A percentile compares a stretch with the other conserved stretches of the same genome.
phyloP scores from a whole-genome alignment of 2,797 vertebrate species.

The Helicolenus hilgendorfi region DNA sequence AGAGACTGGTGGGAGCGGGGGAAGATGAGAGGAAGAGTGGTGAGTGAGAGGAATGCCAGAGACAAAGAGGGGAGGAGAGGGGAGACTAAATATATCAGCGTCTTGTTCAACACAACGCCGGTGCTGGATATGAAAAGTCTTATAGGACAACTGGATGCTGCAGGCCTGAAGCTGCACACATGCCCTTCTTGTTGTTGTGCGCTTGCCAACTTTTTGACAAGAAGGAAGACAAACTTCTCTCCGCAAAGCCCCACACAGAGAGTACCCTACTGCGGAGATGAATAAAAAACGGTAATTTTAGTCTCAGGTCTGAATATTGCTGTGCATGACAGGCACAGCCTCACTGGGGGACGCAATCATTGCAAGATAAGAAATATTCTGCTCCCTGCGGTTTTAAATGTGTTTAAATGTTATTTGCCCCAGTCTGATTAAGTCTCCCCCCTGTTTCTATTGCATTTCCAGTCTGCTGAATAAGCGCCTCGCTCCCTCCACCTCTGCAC shows the following conservation, averaged over 20 bases:
- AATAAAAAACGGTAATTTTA: slow-evolving; percentile 35
- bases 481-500: slow-evolving; percentile 6
- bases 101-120: slow-evolving; percentile 47
- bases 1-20: slow-evolving; percentile 65
- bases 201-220: slow-evolving; percentile 33
- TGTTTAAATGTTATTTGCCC: slow-evolving; percentile 59
- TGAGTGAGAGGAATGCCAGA: slow-evolving; percentile 80
- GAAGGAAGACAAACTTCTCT: slow-evolving; percentile 14
- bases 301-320: slow-evolving; percentile 32
- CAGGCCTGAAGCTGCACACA: slow-evolving; percentile 20
- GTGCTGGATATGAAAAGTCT: slow-evolving; percentile 30
- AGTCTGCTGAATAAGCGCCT: slow-evolving; percentile 48
- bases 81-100: slow-evolving; percentile 60
- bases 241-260: slow-evolving; percentile 11
- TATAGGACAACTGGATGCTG: slow-evolving; percentile 10
- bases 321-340: slow-evolving; percentile 19
- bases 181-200: not conserved
- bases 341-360: slow-evolving; percentile 23
- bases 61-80: slow-evolving; percentile 62
- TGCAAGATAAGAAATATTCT: slow-evolving; percentile 37
- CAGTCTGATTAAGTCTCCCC: slow-evolving; percentile 52
- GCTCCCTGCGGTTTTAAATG: slow-evolving; percentile 43
- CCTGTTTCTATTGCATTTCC: slow-evolving; percentile 44
- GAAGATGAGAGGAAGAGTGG: slow-evolving; percentile 72
- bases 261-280: slow-evolving; percentile 6